These are phyloP conservation scores for Melanocharis versteri DNA, from an alignment of 2,113 vertebrate species.

Conservation along the genomic window DNA sequence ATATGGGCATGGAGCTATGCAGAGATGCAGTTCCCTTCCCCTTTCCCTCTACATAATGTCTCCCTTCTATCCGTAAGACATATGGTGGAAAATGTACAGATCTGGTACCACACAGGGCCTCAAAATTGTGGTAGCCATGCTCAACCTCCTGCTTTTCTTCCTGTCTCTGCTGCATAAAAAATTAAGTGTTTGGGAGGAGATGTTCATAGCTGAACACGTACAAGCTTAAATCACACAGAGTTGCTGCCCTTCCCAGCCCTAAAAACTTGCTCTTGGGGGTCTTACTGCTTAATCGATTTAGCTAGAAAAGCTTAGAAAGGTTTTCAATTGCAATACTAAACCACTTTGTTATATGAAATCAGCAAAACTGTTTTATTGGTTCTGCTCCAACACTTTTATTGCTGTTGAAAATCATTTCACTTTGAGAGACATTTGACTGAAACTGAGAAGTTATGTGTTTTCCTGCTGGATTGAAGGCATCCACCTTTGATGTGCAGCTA, in stretches of 20 bases:
- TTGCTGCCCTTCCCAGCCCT: neutral
- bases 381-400: neutral
- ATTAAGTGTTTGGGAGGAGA: neutral
- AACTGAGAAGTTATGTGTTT: neutral
- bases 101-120: neutral
- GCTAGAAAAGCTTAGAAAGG: neutral
- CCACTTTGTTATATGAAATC: neutral
- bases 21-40: neutral
- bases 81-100: neutral
- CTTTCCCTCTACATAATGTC: neutral
- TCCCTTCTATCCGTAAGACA: neutral
- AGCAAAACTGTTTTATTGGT: neutral
- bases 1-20: neutral
- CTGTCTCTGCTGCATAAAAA: neutral
- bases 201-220: fast-evolving
- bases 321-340: neutral
- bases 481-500: neutral
- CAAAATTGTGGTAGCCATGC: fast-evolving
- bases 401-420: neutral
- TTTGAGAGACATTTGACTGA: neutral
- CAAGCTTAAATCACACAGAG: neutral
- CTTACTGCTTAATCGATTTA: neutral
- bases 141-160: neutral
- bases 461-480: neutral
- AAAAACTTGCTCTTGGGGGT: neutral